Conservation (phyloP, 2,113 vertebrate genomes). For the Zingel zingel region DNA sequence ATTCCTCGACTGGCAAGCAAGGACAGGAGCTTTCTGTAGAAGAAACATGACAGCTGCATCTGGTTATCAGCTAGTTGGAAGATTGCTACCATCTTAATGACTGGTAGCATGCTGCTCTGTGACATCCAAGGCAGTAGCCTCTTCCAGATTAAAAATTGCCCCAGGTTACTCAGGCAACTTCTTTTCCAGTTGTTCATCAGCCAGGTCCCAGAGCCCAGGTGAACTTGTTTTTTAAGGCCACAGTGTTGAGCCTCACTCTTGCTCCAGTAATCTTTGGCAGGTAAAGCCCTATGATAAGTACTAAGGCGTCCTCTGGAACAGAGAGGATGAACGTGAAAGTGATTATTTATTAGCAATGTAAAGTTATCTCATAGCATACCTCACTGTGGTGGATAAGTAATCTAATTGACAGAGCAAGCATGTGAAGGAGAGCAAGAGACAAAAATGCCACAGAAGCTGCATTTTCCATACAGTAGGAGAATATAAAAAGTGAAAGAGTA, state of each 20-base stretch:
- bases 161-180: not conserved
- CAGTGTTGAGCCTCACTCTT: not conserved
- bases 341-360: conserved; percentile 39
- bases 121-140: not conserved
- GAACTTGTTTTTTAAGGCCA: not conserved
- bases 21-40: not conserved
- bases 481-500: not conserved
- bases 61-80: not conserved
- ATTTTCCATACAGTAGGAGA: not conserved
- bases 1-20: not conserved
- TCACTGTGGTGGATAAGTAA: conserved; percentile 14
- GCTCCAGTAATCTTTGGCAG: conserved; percentile 12
- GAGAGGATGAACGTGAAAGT: conserved; percentile 1
- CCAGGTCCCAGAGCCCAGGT: not conserved
- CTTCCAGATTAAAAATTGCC: conserved; percentile 7
- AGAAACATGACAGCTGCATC: not conserved
- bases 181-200: not conserved
- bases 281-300: conserved; percentile 1
- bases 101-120: not conserved
- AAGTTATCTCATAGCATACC: conserved; percentile 32
- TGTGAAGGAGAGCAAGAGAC: not conserved
- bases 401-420: conserved; percentile 17
- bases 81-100: not conserved
- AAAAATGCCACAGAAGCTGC: not conserved
- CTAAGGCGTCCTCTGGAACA: not conserved